Evolutionary conservation across 2,113 vertebrate genomes (phyloP).

Genomic region (Noctilio leporinus): DNA sequence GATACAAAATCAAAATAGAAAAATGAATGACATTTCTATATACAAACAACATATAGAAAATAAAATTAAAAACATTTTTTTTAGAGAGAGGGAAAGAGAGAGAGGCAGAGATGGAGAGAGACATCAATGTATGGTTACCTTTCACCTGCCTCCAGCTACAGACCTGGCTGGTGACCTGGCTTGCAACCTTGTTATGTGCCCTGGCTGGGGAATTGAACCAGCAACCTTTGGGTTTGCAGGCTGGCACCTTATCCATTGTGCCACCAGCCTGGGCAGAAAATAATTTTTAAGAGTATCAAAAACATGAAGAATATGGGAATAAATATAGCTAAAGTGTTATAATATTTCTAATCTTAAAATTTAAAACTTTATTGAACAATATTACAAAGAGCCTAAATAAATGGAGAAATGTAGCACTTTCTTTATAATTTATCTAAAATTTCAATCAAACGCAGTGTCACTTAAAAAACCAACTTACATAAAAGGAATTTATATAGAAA

Average conservation of each 20-base stretch:
- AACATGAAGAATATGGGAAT: background rate
- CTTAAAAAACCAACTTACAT: background rate
- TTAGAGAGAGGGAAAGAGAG: too few relatives aligned
- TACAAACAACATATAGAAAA: background rate
- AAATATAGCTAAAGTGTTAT: background rate
- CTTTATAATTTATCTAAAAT: background rate
- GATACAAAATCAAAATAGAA: background rate
- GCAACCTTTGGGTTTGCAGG: too few relatives aligned
- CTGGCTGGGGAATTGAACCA: too few relatives aligned
- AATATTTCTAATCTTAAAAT: background rate
- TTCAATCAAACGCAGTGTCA: background rate
- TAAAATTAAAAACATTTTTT: background rate
- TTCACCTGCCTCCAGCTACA: too few relatives aligned
- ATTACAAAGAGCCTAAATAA: background rate
- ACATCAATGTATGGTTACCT: too few relatives aligned
- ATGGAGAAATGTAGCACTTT: background rate
- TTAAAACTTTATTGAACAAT: background rate
- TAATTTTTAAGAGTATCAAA: background rate
- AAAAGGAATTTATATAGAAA: background rate
- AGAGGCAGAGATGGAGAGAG: too few relatives aligned
- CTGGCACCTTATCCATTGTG: too few relatives aligned
- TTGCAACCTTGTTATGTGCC: too few relatives aligned
- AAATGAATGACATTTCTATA: background rate
- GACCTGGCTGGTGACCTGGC: too few relatives aligned
- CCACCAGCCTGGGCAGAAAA: too few relatives aligned